A percentile compares a stretch with the other conserved stretches of the same genome.
These are phyloP conservation scores for Opisthograptis luteolata DNA, from an alignment of 2,888 invertebrate species.

Conservation along the genomic window DNA sequence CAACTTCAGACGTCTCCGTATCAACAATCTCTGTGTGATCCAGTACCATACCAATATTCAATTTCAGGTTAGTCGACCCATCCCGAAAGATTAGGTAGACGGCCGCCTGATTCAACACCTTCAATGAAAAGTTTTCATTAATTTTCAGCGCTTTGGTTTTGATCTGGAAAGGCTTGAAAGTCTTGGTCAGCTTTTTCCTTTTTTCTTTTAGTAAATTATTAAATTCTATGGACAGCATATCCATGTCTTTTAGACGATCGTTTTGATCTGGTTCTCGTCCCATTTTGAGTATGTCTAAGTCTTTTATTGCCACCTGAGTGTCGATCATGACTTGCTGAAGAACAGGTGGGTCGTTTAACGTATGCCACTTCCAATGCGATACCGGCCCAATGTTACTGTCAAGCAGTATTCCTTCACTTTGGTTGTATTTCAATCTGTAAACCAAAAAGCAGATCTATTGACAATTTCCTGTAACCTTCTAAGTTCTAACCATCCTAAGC, in stretches of 20 bases:
- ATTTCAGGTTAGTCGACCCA: conserved; percentile 66
- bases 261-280: conserved; percentile 47
- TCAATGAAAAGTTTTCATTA: conserved; percentile 72
- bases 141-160: conserved; percentile 77
- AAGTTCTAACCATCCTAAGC: no score
- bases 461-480: no score
- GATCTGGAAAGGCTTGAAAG: conserved; percentile 75
- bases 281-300: conserved; percentile 63
- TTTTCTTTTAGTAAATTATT: conserved; percentile 76
- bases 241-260: conserved; percentile 64
- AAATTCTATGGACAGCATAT: conserved; percentile 77
- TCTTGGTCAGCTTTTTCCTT: conserved; percentile 65
- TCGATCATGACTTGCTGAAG: conserved; percentile 79
- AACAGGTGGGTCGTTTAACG: conserved; percentile 74
- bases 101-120: conserved; percentile 71
- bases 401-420: conserved; percentile 75
- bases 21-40: conserved; percentile 80
- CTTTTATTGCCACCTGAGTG: conserved; percentile 69
- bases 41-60: conserved; percentile 77
- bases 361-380: conserved; percentile 78
- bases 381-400: conserved; percentile 71
- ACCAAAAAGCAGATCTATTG: no score
- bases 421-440: conserved; percentile 74
- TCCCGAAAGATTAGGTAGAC: conserved; percentile 71
- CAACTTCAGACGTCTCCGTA: conserved; percentile 67